phyloP scores from a whole-genome alignment of 2,888 invertebrate genomes.

The Tenthredo amoena region DNA sequence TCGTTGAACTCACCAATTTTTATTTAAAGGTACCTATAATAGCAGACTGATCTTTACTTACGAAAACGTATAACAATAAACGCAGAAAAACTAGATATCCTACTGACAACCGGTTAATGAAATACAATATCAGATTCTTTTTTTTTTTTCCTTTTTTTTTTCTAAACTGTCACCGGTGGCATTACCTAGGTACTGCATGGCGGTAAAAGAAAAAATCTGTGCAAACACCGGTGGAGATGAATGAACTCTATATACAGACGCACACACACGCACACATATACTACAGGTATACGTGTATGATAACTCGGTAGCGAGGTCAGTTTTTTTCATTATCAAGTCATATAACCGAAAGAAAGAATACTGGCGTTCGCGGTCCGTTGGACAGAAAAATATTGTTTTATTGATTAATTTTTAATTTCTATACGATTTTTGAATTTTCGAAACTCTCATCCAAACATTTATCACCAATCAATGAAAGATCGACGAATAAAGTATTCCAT shows the following conservation, averaged over 20 bases:
- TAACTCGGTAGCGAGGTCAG: conserved; percentile 33
- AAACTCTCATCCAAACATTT: not conserved
- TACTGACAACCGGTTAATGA: not conserved
- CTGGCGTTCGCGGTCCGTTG: not conserved
- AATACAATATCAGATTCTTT: not conserved
- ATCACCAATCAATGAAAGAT: not conserved
- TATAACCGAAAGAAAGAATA: not conserved
- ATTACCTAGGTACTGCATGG: not conserved
- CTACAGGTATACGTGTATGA: conserved; percentile 14
- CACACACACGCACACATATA: not conserved
- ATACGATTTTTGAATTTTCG: not conserved
- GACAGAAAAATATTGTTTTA: not conserved
- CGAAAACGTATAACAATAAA: not conserved
- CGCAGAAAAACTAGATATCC: not conserved
- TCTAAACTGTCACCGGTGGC: not conserved
- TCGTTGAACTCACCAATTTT: not conserved
- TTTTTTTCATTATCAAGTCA: conserved; percentile 3
- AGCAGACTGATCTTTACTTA: not conserved
- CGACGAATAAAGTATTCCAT: not conserved
- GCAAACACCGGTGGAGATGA: conserved; percentile 20
- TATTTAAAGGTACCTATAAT: not conserved
- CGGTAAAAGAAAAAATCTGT: not conserved
- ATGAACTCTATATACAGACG: conserved; percentile 23
- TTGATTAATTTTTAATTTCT: not conserved
- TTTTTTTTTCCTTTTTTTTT: no score